Evolutionary conservation across 2,888 invertebrate genomes (phyloP).

Genomic region (Drosophila subquinaria): DNA sequence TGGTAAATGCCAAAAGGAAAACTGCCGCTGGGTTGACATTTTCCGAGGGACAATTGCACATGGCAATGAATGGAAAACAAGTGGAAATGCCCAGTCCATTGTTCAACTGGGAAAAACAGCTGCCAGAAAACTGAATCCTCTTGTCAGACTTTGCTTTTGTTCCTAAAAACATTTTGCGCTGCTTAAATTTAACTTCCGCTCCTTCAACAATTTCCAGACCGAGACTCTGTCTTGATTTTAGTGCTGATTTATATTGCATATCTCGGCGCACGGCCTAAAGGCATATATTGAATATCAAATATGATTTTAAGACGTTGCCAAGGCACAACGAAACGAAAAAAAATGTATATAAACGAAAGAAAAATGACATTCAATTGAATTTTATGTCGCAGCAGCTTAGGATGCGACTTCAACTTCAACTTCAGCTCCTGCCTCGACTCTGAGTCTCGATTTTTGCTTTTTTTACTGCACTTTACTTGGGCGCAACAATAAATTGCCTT

Average conservation of each 20-base stretch:
- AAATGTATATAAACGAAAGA: conserved; percentile 11
- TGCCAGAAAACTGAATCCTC: conserved; percentile 42
- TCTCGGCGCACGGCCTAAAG: conserved; percentile 36
- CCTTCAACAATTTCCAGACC: conserved; percentile 9
- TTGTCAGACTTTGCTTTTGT: conserved; percentile 36
- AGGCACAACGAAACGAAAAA: not conserved
- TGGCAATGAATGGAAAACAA: conserved; percentile 48
- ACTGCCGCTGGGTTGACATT: conserved; percentile 48
- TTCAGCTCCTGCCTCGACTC: conserved; percentile 1
- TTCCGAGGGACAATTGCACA: conserved; percentile 62
- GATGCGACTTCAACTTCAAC: conserved; percentile 4
- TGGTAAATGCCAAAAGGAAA: conserved; percentile 51
- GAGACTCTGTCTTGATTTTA: conserved; percentile 48
- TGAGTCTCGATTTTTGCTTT: conserved; percentile 15
- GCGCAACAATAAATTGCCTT: conserved; percentile 69
- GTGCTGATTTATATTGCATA: conserved; percentile 65
- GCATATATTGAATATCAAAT: conserved; percentile 64
- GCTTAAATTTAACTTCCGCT: conserved; percentile 66
- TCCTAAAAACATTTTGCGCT: conserved; percentile 36
- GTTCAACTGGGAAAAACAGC: conserved; percentile 58
- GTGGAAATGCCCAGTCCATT: conserved; percentile 65
- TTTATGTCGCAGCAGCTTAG: conserved; percentile 65
- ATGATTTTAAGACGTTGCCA: conserved; percentile 61
- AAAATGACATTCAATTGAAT: conserved; percentile 71
- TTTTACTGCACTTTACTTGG: conserved; percentile 60